Conservation (phyloP, 2,888 invertebrate genomes). For the Zygogramma bicolorata region DNA sequence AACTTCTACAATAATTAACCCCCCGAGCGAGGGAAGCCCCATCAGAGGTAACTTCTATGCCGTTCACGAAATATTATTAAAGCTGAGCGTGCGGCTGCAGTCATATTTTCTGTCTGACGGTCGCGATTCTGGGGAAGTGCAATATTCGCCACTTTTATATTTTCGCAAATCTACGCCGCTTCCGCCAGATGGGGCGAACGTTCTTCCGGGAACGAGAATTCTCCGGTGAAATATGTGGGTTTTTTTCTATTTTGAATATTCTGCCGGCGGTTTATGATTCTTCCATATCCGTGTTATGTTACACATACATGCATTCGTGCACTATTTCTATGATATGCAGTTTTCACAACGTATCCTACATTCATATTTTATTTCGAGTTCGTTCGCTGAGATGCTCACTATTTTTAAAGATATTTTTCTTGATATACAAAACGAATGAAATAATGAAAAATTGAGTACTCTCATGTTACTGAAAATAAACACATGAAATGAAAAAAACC, state of each 20-base stretch:
- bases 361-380: background rate
- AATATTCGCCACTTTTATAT: conserved; percentile 27
- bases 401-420: too few relatives aligned
- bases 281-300: background rate
- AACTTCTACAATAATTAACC: conserved; percentile 42
- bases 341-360: background rate
- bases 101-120: conserved; percentile 47
- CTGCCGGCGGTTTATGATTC: background rate
- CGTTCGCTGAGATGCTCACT: background rate
- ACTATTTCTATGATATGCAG: background rate
- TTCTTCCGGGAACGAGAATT: conserved; percentile 17
- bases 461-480: too few relatives aligned
- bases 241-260: conserved; percentile 37
- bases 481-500: too few relatives aligned
- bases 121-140: conserved; percentile 40
- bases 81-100: conserved; percentile 44
- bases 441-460: too few relatives aligned
- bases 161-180: conserved; percentile 13
- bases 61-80: conserved; percentile 50
- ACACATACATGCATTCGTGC: background rate
- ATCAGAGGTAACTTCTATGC: conserved; percentile 48
- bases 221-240: conserved; percentile 21
- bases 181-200: conserved; percentile 39
- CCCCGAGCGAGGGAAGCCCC: conserved; percentile 33
- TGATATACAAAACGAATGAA: too few relatives aligned